Base-by-base conservation (phyloP, 2,113 vertebrate genomes). In the Apeltes quadracus region DNA sequence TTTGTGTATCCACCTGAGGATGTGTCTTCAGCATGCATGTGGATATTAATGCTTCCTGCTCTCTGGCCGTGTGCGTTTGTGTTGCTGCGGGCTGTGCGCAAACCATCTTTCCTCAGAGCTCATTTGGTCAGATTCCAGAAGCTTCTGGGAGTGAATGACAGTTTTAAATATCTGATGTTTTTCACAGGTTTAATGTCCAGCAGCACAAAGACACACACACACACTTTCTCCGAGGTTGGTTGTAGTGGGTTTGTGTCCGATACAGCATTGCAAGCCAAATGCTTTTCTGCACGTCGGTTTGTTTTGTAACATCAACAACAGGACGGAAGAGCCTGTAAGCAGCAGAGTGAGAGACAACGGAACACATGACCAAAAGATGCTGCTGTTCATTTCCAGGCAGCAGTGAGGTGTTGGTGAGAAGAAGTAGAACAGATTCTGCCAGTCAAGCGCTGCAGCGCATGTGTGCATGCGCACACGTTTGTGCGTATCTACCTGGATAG, bases 91-190 rank as follows among this genome's bases (percentile, higher is more conserved):
- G 71, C 66, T 29, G 67, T 29, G 56, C 43, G 8, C 41, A 27
- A 14, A n/a, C 22, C 66, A 15, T 71, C 55, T 66, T 66, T 83
- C 75, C 48, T 41, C 46, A 32, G 66, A 83, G 59, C 80, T 82
- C 74, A 61, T 82, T 74, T 55, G 78, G 29, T 43, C 63, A 32
- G 29, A 2, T 75, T 41, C 16, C 8, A 11, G 27, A 56, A 50
- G 74, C 48, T 71, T n/a, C 29, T 34, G 66, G 16, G 44, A 44
- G 14, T 48, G 29, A 59, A 59, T 20, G 25, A 15, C 25, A 16
- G 29, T 32, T 71, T 53, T 53, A 71, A 27, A 53, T 36, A 72
- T 34, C 20, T 44, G 36, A 46, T 16, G 58, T 12, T 16, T 16
- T 51, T 51, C 16, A 39, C 23, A 22, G 34, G 59, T 63, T 11